Percentiles rank a stretch among this genome's conserved stretches.
These are phyloP conservation scores for Zophobas atratus DNA, from an alignment of 1,140 invertebrate genomes.

Conservation along the genomic window DNA sequence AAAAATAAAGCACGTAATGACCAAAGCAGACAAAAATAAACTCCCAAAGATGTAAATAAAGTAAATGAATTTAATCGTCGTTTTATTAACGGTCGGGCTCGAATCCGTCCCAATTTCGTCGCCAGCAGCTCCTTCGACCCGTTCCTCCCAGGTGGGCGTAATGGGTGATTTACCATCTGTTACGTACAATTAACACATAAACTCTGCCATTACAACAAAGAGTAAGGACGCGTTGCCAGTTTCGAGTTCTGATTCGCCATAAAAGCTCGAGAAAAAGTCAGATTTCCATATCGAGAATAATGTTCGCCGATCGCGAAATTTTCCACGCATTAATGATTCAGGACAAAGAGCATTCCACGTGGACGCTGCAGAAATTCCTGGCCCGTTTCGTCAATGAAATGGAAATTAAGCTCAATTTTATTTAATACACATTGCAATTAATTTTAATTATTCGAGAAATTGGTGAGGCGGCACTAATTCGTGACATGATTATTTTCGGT, in stretches of 20 bases:
- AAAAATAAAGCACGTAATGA: too few species aligned
- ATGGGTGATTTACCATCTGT: conserved; percentile 25
- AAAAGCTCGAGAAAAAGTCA: conserved; percentile 5
- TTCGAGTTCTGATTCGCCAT: conserved; percentile 8
- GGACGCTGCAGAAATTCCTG: neutral
- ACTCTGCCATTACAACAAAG: conserved; percentile 9
- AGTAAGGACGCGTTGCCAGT: conserved; percentile 9
- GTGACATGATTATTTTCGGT: neutral
- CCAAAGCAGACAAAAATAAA: too few species aligned
- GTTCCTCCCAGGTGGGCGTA: neutral
- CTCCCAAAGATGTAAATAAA: too few species aligned
- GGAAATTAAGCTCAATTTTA: neutral
- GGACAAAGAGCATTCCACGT: conserved; percentile 5
- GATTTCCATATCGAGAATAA: conserved; percentile 19
- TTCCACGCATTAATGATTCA: neutral
- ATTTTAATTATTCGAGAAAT: conserved; percentile 27
- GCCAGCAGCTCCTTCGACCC: neutral
- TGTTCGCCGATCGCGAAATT: neutral
- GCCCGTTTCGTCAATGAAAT: neutral
- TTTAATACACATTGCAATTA: conserved; percentile 17
- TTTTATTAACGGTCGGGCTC: conserved; percentile 2
- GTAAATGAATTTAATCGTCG: conserved; percentile 19
- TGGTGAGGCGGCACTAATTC: neutral
- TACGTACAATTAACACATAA: conserved; percentile 30
- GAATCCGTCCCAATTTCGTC: neutral